These are phyloP conservation scores for Cochlearius cochlearius DNA, from an alignment of 2,113 vertebrate species.

Conservation along the genomic window DNA sequence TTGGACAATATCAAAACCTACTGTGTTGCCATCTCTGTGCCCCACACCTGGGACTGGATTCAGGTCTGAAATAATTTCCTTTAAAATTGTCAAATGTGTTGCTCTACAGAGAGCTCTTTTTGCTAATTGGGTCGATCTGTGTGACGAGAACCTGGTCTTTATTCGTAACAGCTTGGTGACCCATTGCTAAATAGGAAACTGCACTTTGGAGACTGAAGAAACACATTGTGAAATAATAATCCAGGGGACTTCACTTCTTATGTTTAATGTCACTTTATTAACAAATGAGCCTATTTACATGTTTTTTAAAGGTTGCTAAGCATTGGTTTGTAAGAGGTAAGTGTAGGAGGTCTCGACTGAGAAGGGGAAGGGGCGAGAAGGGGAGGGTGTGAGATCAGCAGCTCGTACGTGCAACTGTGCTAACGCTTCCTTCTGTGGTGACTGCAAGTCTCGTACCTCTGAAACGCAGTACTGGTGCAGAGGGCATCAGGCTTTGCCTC, in stretches of 20 bases:
- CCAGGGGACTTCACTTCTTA: background rate
- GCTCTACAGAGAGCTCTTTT: background rate
- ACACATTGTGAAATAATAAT: background rate
- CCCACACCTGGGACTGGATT: background rate
- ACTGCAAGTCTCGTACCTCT: background rate
- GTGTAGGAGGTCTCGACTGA: background rate
- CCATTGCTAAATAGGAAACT: background rate
- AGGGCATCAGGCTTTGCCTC: background rate
- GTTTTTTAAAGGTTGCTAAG: background rate
- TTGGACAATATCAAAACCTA: background rate
- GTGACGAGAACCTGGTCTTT: background rate
- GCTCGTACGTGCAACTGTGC: background rate
- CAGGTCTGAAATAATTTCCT: background rate
- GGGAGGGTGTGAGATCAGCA: background rate
- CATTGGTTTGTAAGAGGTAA: background rate
- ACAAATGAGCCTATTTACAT: background rate
- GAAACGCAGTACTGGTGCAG: background rate
- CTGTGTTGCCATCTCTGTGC: background rate
- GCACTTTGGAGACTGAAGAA: background rate
- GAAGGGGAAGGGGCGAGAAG: background rate
- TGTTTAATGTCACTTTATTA: background rate
- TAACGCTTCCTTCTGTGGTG: background rate
- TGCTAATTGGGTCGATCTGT: background rate
- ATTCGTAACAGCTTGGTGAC: background rate
- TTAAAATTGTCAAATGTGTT: background rate